Evolutionary conservation across 1,140 invertebrate species (phyloP).

Genomic region (Brachionus manjavacas): DNA sequence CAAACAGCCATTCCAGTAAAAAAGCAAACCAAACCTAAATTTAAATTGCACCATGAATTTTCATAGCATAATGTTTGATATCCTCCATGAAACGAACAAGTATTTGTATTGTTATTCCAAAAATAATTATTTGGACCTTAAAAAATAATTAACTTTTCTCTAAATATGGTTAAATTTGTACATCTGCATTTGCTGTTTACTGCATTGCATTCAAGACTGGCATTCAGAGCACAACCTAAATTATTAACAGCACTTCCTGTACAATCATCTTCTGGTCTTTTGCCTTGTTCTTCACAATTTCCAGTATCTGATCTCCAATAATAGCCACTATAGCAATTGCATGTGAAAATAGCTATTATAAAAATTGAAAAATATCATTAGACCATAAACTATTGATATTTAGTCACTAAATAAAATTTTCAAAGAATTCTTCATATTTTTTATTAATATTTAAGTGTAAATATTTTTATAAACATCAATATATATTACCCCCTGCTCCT

Average conservation of each 20-base stretch:
- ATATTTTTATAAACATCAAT: not conserved
- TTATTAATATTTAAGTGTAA: not conserved
- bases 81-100: not conserved
- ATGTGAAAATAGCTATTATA: not conserved
- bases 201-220: not conserved
- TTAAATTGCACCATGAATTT: conserved; percentile 21
- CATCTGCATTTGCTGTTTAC: not conserved
- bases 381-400: too few species aligned
- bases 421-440: not conserved
- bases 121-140: conserved; percentile 1
- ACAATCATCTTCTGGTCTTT: not conserved
- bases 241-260: not conserved
- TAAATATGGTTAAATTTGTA: not conserved
- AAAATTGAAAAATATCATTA: not conserved
- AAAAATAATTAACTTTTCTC: not conserved
- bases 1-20: not conserved
- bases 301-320: conserved; percentile 15
- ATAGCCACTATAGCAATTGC: conserved; percentile 18
- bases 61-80: conserved; percentile 1
- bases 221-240: conserved; percentile 3
- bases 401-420: not conserved
- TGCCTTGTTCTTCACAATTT: not conserved
- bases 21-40: not conserved
- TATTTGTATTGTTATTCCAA: conserved; percentile 32
- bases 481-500: not conserved